These are phyloP conservation scores for Anticlea derivata DNA, from an alignment of 2,888 invertebrate genomes.

Conservation along the genomic window DNA sequence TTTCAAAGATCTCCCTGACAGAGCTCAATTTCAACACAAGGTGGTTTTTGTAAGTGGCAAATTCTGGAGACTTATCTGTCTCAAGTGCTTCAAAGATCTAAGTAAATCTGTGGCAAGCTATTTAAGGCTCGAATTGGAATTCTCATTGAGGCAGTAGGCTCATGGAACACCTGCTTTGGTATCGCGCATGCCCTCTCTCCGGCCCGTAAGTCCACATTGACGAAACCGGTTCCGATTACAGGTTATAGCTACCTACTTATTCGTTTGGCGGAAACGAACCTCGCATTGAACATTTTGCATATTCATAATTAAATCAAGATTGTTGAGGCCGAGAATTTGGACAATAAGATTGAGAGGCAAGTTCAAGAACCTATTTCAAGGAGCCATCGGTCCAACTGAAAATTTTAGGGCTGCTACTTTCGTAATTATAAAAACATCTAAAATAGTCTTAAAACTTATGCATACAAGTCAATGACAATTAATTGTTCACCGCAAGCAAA, in stretches of 20 bases:
- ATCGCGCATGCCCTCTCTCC: slow-evolving; percentile 78
- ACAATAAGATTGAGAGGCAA: slow-evolving; percentile 16
- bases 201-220: slow-evolving; percentile 77
- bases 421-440: slow-evolving; percentile 5
- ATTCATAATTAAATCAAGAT: slow-evolving; percentile 45
- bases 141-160: slow-evolving; percentile 78
- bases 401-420: slow-evolving; percentile 1
- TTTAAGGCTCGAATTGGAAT: slow-evolving; percentile 72
- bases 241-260: slow-evolving; percentile 80
- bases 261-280: slow-evolving; percentile 81
- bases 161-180: slow-evolving; percentile 81
- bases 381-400: neutral
- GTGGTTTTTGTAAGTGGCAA: slow-evolving; percentile 2
- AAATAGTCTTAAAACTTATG: slow-evolving; percentile 4
- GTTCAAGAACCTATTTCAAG: slow-evolving; percentile 26
- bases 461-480: slow-evolving; percentile 12
- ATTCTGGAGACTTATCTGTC: slow-evolving; percentile 10
- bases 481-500: slow-evolving; percentile 20
- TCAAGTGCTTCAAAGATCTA: slow-evolving; percentile 32
- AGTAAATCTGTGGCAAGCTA: slow-evolving; percentile 65
- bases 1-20: neutral
- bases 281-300: slow-evolving; percentile 65
- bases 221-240: slow-evolving; percentile 81
- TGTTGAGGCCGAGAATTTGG: slow-evolving; percentile 25
- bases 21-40: slow-evolving; percentile 4